Evolutionary conservation across 2,888 invertebrate species (phyloP).

Genomic region (Epinotia demarniana): DNA sequence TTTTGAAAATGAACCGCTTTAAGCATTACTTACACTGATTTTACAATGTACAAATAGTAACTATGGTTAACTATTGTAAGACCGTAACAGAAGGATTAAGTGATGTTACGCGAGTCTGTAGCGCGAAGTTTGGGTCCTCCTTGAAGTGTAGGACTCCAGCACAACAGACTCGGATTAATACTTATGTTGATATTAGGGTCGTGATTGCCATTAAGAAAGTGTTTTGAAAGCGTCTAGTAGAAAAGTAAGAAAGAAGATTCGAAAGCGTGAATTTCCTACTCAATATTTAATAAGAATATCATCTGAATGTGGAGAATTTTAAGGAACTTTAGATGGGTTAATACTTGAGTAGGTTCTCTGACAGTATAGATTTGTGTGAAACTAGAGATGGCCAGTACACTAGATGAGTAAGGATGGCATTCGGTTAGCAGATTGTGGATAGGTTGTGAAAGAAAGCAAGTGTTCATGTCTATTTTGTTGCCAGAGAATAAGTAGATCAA

Average conservation of each 20-base stretch:
- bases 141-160: background rate
- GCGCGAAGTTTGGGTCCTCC: background rate
- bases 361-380: no score
- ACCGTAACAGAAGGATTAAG: background rate
- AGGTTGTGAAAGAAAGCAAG: conserved; percentile 27
- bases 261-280: background rate
- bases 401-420: conserved; percentile 5
- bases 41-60: conserved; percentile 2
- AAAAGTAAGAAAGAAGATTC: background rate
- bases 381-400: background rate
- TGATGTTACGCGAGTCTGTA: background rate
- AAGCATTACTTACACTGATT: background rate
- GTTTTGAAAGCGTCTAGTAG: no score
- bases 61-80: conserved; percentile 1
- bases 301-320: no score
- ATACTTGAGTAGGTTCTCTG: no score
- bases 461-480: conserved; percentile 12
- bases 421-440: background rate
- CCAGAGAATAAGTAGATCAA: background rate
- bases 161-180: background rate
- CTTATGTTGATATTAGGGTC: conserved; percentile 22
- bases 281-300: no score
- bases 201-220: conserved; percentile 19
- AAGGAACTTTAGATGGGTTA: no score
- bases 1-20: background rate